Evolutionary conservation across 2,113 vertebrate species (phyloP).

Genomic region (Syrrhaptes paradoxus): DNA sequence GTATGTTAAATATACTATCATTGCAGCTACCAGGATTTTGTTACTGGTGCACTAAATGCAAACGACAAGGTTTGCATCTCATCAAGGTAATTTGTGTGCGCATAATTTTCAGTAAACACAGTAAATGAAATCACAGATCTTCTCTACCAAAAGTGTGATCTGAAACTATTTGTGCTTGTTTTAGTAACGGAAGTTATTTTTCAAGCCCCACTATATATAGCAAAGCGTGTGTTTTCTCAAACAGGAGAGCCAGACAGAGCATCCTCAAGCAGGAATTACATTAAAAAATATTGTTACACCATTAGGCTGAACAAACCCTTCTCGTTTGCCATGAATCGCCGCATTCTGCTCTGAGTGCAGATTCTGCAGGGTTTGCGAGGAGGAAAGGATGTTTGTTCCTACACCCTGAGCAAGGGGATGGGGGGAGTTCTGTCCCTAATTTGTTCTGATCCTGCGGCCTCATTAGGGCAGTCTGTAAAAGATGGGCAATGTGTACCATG

Average conservation of each 20-base stretch:
- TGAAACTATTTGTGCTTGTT: slow-evolving; percentile 49
- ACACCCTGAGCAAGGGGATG: background rate
- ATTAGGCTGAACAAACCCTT: background rate
- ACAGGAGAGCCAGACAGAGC: background rate
- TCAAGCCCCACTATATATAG: slow-evolving; percentile 19
- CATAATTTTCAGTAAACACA: slow-evolving; percentile 65
- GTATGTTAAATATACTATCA: slow-evolving; percentile 56
- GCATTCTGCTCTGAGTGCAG: background rate
- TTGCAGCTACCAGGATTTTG: slow-evolving; percentile 30
- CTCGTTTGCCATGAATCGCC: background rate
- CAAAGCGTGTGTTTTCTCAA: slow-evolving; percentile 26
- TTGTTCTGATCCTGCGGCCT: slow-evolving; percentile 69
- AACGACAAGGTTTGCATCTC: slow-evolving; percentile 60
- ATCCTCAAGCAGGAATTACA: background rate
- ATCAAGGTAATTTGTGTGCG: slow-evolving; percentile 69
- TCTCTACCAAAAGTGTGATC: slow-evolving; percentile 43
- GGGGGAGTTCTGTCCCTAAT: slow-evolving; percentile 61
- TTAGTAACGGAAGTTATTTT: slow-evolving; percentile 47
- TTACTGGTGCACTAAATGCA: slow-evolving; percentile 28
- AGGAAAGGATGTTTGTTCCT: slow-evolving; percentile 23
- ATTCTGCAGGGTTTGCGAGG: background rate
- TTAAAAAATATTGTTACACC: background rate
- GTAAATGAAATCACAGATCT: slow-evolving; percentile 50
- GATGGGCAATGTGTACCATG: slow-evolving; percentile 15
- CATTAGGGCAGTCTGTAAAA: slow-evolving; percentile 47